Evolutionary conservation across 2,888 invertebrate genomes (phyloP).

Genomic region (Drosophila meridiana): DNA sequence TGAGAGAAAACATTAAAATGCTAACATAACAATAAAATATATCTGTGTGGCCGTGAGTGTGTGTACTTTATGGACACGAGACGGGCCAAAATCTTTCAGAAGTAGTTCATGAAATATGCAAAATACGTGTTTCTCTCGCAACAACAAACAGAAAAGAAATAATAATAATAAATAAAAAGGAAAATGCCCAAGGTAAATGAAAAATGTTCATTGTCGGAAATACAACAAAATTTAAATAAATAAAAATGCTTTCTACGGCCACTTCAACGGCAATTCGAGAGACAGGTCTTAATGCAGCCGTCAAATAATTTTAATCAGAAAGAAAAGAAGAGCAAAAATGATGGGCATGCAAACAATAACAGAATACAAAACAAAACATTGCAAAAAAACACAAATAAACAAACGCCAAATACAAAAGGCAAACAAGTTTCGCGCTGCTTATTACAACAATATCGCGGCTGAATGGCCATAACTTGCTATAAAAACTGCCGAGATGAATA

Average conservation of each 20-base stretch:
- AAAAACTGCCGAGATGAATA: slow-evolving; percentile 56
- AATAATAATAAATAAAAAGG: slow-evolving; percentile 11
- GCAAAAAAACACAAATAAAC: slow-evolving; percentile 6
- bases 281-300: slow-evolving; percentile 42
- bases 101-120: slow-evolving; percentile 52
- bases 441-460: slow-evolving; percentile 52
- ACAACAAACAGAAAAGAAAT: not conserved
- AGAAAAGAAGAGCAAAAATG: slow-evolving; percentile 31
- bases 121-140: slow-evolving; percentile 22
- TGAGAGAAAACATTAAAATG: slow-evolving; percentile 9
- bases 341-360: slow-evolving; percentile 15
- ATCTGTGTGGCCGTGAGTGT: not conserved
- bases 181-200: slow-evolving; percentile 30
- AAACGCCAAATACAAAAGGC: slow-evolving; percentile 61
- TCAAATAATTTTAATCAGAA: slow-evolving; percentile 70
- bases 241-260: slow-evolving; percentile 17
- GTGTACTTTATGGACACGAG: slow-evolving; percentile 2
- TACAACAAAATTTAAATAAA: slow-evolving; percentile 57
- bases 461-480: slow-evolving; percentile 53
- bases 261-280: slow-evolving; percentile 36
- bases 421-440: slow-evolving; percentile 43
- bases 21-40: slow-evolving; percentile 35
- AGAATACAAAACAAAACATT: slow-evolving; percentile 2
- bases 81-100: slow-evolving; percentile 32
- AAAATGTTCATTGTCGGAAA: slow-evolving; percentile 49